Conservation (phyloP, 2,888 invertebrate species). For the Acrobasis repandana region DNA sequence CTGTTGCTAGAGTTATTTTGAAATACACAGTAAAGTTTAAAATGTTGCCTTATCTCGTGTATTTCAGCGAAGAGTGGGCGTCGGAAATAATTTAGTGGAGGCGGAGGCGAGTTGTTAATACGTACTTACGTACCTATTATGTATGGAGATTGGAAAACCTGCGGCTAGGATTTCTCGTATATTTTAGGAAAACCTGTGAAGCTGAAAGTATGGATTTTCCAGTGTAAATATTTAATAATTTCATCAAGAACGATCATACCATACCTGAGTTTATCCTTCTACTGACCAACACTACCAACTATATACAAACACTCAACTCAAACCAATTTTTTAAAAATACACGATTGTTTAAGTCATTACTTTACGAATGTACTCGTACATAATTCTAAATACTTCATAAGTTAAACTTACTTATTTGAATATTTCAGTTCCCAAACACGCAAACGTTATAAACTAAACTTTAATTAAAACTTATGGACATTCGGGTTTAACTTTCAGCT, state of each 20-base stretch:
- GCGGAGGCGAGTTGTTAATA: constrained; percentile 1
- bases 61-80: neutral
- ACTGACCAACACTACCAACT: too few species aligned
- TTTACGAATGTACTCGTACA: neutral
- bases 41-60: neutral
- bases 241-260: too few species aligned
- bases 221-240: too few species aligned
- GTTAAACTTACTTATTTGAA: neutral
- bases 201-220: neutral
- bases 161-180: neutral
- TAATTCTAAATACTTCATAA: neutral
- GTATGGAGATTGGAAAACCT: neutral
- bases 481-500: constrained; percentile 6
- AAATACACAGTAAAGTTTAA: neutral
- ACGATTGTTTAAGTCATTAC: too few species aligned
- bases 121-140: neutral
- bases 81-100: neutral
- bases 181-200: neutral
- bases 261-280: too few species aligned
- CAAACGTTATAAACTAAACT: neutral
- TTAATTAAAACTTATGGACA: constrained; percentile 2
- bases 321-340: too few species aligned
- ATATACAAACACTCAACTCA: neutral
- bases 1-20: neutral
- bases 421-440: neutral